Evolutionary conservation across 2,888 invertebrate species (phyloP), one percentile per base, ranked within the genome.

Genomic region (Acanthosepion lycidas): DNA sequence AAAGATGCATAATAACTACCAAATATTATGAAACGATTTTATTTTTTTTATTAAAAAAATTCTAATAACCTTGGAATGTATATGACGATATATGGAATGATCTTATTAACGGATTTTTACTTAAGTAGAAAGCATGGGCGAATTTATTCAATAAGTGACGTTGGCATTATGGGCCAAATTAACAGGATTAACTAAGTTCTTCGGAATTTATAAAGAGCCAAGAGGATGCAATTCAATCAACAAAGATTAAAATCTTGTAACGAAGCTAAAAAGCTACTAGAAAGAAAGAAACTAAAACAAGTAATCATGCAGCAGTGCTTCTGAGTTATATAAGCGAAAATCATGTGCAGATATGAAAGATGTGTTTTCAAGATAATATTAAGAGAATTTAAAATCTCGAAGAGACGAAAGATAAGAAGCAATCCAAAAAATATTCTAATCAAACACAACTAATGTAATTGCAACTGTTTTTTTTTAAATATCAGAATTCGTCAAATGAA

Each of bases 161-260:
- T n/a, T 33, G 0, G n/a, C 12, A 78, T 78, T 78, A 78, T 78
- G 78, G n/a, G n/a, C 15, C 3, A 78, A 78, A 78, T 78, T 78
- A 78, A n/a, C 18, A n/a, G n/a, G 78, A 78, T 78, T 78, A 78
- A 78, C 78, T 12, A 78, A 78, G n/a, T 78, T 78, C 15, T 78
- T 12, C 78, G 15, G n/a, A 78, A n/a, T 78, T 78, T 78, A n/a
- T 78, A n/a, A 15, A 78, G 78, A n/a, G 4, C 78, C n/a, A n/a
- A n/a, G 78, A 78, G 78, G n/a, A 78, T n/a, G 78, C 78, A 12
- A n/a, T 78, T 78, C 78, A n/a, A n/a, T 78, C 78, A 78, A n/a
- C n/a, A n/a, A n/a, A n/a, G 78, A 78, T 78, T 78, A 78, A 78
- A n/a, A 78, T 78, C 28, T 78, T 78, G 78, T n/a, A 78, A 78